Conservation (phyloP, 2,113 vertebrate genomes). For the Rhynchopsitta pachyrhyncha region DNA sequence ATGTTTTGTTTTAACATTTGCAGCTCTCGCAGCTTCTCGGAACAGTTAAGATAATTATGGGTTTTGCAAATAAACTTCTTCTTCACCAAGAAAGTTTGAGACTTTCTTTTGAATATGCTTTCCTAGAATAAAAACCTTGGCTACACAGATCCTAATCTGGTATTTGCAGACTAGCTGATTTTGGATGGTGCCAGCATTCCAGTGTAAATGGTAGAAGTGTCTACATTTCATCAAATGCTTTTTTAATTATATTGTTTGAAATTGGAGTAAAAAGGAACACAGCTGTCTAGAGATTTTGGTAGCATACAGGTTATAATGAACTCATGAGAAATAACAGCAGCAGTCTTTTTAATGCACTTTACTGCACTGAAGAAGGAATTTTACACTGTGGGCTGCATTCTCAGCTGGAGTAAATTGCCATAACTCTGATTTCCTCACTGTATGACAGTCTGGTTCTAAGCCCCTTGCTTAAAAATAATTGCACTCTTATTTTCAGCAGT, state of each 20-base stretch:
- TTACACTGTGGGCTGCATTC: slow-evolving; percentile 49
- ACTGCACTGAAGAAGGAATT: slow-evolving; percentile 26
- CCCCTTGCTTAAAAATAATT: not conserved
- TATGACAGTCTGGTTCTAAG: not conserved
- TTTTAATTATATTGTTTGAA: slow-evolving; percentile 74
- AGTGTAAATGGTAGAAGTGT: slow-evolving; percentile 59
- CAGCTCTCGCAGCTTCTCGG: slow-evolving; percentile 35
- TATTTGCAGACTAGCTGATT: slow-evolving; percentile 72
- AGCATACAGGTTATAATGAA: slow-evolving; percentile 50
- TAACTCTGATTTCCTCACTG: slow-evolving; percentile 31
- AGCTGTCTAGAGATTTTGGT: slow-evolving; percentile 68
- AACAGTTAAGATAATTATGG: slow-evolving; percentile 69
- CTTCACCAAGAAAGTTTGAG: slow-evolving; percentile 47
- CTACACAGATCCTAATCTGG: slow-evolving; percentile 67
- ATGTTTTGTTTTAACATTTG: slow-evolving; percentile 47
- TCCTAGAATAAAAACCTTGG: slow-evolving; percentile 56
- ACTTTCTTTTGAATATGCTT: slow-evolving; percentile 53
- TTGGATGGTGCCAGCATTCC: slow-evolving; percentile 68
- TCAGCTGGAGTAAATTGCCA: slow-evolving; percentile 42
- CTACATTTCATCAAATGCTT: slow-evolving; percentile 74
- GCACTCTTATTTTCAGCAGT: slow-evolving; percentile 1
- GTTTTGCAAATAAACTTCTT: slow-evolving; percentile 61
- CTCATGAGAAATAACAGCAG: slow-evolving; percentile 61
- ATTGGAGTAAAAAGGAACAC: slow-evolving; percentile 69
- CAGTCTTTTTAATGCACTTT: slow-evolving; percentile 35